Percentiles rank a stretch among this genome's conserved stretches.
Conservation (phyloP, 2,113 vertebrate genomes). For the Sclerurus mexicanus region DNA sequence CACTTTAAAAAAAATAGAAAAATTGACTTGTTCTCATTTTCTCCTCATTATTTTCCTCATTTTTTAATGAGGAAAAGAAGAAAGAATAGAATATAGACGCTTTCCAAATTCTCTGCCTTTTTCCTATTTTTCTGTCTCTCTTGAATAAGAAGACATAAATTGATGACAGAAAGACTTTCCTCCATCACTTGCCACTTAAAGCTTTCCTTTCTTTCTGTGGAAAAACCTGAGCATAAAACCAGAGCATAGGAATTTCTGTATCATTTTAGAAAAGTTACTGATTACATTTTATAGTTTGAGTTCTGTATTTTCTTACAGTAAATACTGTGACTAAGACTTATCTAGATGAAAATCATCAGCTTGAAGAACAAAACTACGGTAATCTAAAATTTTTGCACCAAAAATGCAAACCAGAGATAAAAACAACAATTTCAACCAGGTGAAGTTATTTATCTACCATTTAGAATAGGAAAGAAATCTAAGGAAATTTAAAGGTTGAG, state of each 20-base stretch:
- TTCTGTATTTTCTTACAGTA: neutral
- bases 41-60: neutral
- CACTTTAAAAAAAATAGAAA: neutral
- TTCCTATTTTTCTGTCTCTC: neutral
- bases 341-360: neutral
- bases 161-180: neutral
- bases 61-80: neutral
- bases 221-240: neutral
- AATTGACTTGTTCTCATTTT: neutral
- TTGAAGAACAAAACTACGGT: neutral
- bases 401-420: neutral
- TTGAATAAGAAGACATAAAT: neutral
- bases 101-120: neutral
- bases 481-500: neutral
- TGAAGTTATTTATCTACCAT: accelerated
- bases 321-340: neutral
- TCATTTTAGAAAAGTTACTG: neutral
- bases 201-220: neutral
- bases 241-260: neutral
- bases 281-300: neutral
- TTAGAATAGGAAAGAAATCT: neutral
- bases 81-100: neutral
- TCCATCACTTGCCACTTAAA: neutral
- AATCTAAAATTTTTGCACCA: neutral
- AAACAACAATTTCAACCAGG: neutral